Percentiles rank a stretch among this genome's conserved stretches.
These are phyloP conservation scores for Sylvicapra grimmia DNA, from an alignment of 2,113 vertebrate genomes.

Conservation along the genomic window DNA sequence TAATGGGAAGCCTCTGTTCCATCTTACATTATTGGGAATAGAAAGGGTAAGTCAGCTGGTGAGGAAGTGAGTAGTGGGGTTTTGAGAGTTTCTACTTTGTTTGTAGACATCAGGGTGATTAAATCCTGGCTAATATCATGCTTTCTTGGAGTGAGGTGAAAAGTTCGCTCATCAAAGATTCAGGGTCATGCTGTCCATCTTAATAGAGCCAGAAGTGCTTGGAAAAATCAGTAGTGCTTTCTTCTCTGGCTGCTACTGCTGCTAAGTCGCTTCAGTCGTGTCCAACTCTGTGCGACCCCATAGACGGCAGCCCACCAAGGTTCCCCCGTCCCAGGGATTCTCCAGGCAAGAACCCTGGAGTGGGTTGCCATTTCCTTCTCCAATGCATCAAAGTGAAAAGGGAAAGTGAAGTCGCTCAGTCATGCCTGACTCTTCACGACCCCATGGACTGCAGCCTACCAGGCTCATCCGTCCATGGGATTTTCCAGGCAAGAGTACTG, in stretches of 20 bases:
- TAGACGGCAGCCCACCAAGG: too few species aligned
- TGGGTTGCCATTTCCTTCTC: too few species aligned
- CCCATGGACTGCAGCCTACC: too few species aligned
- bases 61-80: not conserved
- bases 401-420: too few species aligned
- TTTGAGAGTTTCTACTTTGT: not conserved
- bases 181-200: not conserved
- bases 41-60: not conserved
- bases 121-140: not conserved
- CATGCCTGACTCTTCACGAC: fast-evolving
- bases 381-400: too few species aligned
- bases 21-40: not conserved
- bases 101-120: not conserved
- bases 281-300: too few species aligned
- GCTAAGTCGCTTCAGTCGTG: too few species aligned
- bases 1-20: not conserved
- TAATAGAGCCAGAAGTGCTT: not conserved
- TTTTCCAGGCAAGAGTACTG: too few species aligned
- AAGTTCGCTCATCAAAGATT: not conserved
- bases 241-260: not conserved
- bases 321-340: too few species aligned
- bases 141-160: not conserved
- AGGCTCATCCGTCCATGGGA: too few species aligned
- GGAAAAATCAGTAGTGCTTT: not conserved
- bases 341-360: too few species aligned